Conservation (phyloP, 2,797 vertebrate species). For the Cygnus olor region DNA sequence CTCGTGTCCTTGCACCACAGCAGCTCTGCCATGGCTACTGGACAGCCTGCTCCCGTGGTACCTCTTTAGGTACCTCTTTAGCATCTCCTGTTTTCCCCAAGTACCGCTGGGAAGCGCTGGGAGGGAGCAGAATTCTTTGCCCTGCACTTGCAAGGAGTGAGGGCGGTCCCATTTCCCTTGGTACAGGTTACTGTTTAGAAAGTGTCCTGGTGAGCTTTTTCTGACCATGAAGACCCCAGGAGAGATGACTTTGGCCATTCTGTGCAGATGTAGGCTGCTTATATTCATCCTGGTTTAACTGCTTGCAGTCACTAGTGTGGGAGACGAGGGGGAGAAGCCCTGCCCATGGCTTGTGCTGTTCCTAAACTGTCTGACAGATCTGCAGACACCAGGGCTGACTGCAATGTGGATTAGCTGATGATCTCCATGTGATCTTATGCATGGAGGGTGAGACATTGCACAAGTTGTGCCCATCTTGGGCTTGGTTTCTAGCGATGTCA, state of each 20-base stretch:
- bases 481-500: no score
- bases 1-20: neutral
- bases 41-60: neutral
- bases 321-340: neutral
- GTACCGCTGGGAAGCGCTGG: neutral
- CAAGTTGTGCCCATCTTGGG: no score
- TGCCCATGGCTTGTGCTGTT: neutral
- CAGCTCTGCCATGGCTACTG: neutral
- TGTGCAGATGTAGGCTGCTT: accelerated
- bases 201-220: accelerated
- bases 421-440: no score
- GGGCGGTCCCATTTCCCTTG: accelerated
- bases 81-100: accelerated
- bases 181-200: neutral
- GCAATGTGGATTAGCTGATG: no score
- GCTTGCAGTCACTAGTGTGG: neutral
- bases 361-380: neutral
- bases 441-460: no score
- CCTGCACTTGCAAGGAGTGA: no score
- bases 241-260: neutral
- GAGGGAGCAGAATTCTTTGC: neutral
- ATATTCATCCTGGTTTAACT: neutral
- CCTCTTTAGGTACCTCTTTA: neutral
- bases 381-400: no score
- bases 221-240: accelerated